These are phyloP conservation scores for Myxocyprinus asiaticus DNA, from an alignment of 2,113 vertebrate genomes.

Conservation along the genomic window DNA sequence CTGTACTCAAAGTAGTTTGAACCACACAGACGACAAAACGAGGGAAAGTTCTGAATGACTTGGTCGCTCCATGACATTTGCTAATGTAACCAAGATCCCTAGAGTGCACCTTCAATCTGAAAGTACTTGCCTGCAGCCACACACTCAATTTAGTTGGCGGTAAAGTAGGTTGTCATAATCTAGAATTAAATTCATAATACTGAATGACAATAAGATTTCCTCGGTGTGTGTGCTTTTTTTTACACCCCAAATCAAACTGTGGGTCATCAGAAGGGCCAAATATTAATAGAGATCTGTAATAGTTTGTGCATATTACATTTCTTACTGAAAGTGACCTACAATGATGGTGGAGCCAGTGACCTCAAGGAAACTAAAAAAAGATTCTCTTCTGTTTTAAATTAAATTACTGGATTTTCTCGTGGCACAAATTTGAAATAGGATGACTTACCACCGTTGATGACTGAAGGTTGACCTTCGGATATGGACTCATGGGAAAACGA, in stretches of 20 bases:
- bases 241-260: conserved; percentile 16
- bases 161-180: conserved; percentile 58
- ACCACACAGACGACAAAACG: neutral
- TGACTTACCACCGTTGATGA: conserved; percentile 25
- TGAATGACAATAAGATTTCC: conserved; percentile 52
- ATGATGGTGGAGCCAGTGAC: conserved; percentile 29
- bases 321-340: conserved; percentile 44
- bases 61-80: conserved; percentile 53
- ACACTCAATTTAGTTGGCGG: conserved; percentile 51
- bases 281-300: conserved; percentile 51
- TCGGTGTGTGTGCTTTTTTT: conserved; percentile 10
- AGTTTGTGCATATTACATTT: conserved; percentile 43
- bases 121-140: conserved; percentile 54
- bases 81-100: conserved; percentile 55
- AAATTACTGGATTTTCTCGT: conserved; percentile 49
- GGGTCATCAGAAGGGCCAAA: conserved; percentile 48
- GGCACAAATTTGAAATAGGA: conserved; percentile 41
- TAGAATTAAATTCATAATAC: conserved; percentile 56
- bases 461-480: conserved; percentile 51
- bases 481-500: conserved; percentile 35
- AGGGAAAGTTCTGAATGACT: conserved; percentile 39
- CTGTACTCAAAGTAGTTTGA: conserved; percentile 35
- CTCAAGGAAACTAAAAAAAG: conserved; percentile 37
- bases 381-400: conserved; percentile 51
- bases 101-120: conserved; percentile 54